phyloP scores from a whole-genome alignment of 2,888 invertebrate genomes.

The Agrotis puta region DNA sequence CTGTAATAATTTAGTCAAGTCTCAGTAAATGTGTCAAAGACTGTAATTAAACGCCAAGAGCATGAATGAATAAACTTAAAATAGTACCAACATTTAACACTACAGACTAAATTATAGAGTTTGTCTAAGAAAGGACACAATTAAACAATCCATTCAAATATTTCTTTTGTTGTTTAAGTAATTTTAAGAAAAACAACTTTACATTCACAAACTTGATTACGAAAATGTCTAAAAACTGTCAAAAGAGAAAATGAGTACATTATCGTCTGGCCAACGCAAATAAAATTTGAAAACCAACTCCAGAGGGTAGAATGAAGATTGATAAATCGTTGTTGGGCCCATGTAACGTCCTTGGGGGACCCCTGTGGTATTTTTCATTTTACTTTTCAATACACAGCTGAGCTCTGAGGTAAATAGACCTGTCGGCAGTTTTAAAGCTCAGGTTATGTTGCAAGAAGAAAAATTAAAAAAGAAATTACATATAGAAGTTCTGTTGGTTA shows the following conservation, averaged over 20 bases:
- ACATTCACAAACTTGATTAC: not conserved
- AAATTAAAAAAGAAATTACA: too few species aligned
- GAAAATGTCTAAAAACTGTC: conserved; percentile 17
- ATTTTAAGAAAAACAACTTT: not conserved
- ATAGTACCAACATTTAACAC: not conserved
- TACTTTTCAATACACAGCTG: conserved; percentile 57
- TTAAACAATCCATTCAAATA: not conserved
- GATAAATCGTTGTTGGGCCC: conserved; percentile 60
- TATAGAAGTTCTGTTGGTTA: conserved; percentile 15
- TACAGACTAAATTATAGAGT: not conserved
- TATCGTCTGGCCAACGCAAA: conserved; percentile 22
- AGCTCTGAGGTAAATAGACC: conserved; percentile 53
- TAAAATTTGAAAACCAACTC: conserved; percentile 50
- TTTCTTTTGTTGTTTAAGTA: not conserved
- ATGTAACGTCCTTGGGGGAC: conserved; percentile 40
- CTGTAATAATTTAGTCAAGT: not conserved
- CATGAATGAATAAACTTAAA: not conserved
- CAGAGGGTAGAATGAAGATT: conserved; percentile 56
- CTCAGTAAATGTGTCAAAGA: conserved; percentile 2
- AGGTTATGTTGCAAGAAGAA: conserved; percentile 24
- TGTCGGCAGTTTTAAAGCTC: conserved; percentile 44
- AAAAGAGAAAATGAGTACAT: conserved; percentile 29
- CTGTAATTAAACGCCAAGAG: conserved; percentile 22
- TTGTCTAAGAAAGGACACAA: not conserved
- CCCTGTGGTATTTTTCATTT: conserved; percentile 60